phyloP scores from a whole-genome alignment of 64 coral and sea anemone species.

The Montipora efflorescens region DNA sequence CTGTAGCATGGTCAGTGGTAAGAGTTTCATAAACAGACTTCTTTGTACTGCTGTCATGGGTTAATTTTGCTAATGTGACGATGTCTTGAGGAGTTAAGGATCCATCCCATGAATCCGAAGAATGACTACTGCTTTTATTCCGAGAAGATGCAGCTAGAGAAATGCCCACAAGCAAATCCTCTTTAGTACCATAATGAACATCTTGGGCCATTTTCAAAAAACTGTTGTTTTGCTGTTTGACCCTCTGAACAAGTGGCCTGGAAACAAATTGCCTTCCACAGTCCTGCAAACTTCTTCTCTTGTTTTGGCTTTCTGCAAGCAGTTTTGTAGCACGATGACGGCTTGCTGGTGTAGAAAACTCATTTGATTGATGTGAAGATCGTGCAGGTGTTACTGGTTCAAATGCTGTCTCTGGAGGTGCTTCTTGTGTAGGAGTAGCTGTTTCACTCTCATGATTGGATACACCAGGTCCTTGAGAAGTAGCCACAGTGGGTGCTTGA shows the following conservation, averaged over 20 bases:
- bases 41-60: not conserved
- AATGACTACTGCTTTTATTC: too few species aligned
- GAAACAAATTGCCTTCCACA: not conserved
- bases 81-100: not conserved
- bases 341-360: too few species aligned
- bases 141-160: too few species aligned
- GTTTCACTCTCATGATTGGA: not conserved
- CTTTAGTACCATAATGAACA: too few species aligned
- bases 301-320: too few species aligned
- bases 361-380: too few species aligned
- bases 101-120: not conserved
- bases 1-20: conserved; percentile 31
- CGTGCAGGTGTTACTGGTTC: conserved; percentile 10
- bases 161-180: too few species aligned
- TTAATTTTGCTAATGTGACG: not conserved
- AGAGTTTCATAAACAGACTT: conserved; percentile 35
- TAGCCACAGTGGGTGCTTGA: not conserved
- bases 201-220: too few species aligned
- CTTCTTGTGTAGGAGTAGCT: not conserved
- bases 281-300: too few species aligned
- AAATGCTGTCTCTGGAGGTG: conserved; percentile 15
- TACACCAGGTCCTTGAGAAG: not conserved
- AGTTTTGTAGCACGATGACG: too few species aligned
- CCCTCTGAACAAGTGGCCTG: not conserved
- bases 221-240: too few species aligned